Base-by-base conservation (phyloP, 2,888 invertebrate species). In the Scaptomyza reducta region DNA sequence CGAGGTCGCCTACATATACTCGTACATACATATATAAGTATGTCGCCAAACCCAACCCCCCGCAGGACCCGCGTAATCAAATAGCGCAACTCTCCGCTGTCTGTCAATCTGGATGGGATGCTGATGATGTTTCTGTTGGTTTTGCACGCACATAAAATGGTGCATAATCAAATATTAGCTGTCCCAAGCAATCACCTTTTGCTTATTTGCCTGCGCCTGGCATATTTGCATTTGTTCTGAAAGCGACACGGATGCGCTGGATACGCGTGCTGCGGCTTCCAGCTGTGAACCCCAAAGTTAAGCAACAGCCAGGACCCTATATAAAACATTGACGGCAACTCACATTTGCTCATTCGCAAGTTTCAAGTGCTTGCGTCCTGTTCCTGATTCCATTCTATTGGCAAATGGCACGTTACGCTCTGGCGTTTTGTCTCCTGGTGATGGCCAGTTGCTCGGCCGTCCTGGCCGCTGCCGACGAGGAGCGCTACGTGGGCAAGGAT, bases 401-500 rank as follows among this genome's bases (percentile, higher is more conserved):
- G 22, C 38, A 40, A 60, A 81, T 87, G 85, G 59, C 65, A 56
- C 59, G 65, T 45, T 70, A 67, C 51, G 68, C 38, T 31, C 51
- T 76, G 14, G 49, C 53, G 16, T 45, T 79, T 40, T 57, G 56
- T 25, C 49, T 84, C 4, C 41, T 84, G 29, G 33, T 66, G 4
- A n/a, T 87, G 63, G 57, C 54, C 53, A 47, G 59, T 10, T 65
- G 57, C 60, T 38, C 83, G 1, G 41, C 60, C 16, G 80, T 79
- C 9, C 55, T 89, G 35, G 89, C 91, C 2, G 68, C 87, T 44
- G 89, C 90, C 9, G 91, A 91, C 18, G 92, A 91, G 61, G 91
- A 92, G 33, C 82, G 90, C 38, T 91, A 90, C 61, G 71, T 90
- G 63, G 89, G 90, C 57, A 91, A 90, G 76, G 91, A 91, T 77